Conservation (phyloP, 2,888 invertebrate species). For the Cryptocheilus praepositus region DNA sequence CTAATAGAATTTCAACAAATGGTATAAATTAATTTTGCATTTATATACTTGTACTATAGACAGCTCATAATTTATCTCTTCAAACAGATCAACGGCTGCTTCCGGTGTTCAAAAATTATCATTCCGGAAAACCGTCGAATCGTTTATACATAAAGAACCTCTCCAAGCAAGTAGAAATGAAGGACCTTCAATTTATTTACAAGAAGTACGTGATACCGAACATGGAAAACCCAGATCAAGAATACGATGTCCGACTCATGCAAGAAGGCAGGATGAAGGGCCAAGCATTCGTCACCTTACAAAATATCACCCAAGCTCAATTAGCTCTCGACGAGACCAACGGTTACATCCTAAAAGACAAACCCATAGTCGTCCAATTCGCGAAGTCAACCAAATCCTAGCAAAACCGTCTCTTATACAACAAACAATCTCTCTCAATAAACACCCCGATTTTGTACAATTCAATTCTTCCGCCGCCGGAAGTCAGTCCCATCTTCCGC, state of each 20-base stretch:
- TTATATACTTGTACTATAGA: not conserved
- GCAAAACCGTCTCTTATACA: not conserved
- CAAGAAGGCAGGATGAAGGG: slow-evolving; percentile 97
- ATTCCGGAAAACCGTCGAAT: slow-evolving; percentile 86
- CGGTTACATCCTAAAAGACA: slow-evolving; percentile 89
- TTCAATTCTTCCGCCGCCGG: too few relatives aligned
- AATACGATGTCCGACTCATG: slow-evolving; percentile 87
- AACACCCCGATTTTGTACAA: too few relatives aligned
- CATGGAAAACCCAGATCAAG: slow-evolving; percentile 63
- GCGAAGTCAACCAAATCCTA: slow-evolving; percentile 76
- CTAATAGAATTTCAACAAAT: slow-evolving; percentile 82
- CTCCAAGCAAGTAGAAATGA: slow-evolving; percentile 85
- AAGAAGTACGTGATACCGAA: slow-evolving; percentile 79
- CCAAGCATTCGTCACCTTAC: slow-evolving; percentile 93
- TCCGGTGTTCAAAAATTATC: slow-evolving; percentile 91
- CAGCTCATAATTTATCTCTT: slow-evolving; percentile 3
- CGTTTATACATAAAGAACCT: slow-evolving; percentile 96
- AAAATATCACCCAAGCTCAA: slow-evolving; percentile 82
- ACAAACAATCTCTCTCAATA: too few relatives aligned
- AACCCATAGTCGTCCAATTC: slow-evolving; percentile 94
- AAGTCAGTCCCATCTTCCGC: too few relatives aligned
- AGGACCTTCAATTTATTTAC: slow-evolving; percentile 86
- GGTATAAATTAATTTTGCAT: slow-evolving; percentile 67
- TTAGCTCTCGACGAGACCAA: slow-evolving; percentile 89
- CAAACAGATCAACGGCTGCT: slow-evolving; percentile 81